These are phyloP conservation scores for Rhagium mordax DNA, from an alignment of 2,888 invertebrate species.

Conservation along the genomic window DNA sequence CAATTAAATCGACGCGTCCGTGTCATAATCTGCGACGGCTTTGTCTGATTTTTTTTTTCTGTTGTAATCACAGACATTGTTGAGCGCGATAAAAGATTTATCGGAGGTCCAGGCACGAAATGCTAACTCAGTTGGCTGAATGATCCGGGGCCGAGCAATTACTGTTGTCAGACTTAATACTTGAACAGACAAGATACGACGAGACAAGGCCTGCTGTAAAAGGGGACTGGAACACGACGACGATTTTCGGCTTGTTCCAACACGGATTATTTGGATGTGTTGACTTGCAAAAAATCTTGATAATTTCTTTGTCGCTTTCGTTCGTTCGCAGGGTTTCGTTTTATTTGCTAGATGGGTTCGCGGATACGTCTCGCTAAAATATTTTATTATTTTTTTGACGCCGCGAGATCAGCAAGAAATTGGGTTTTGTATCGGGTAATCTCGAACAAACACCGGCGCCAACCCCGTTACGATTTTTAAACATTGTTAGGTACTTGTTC, in stretches of 20 bases:
- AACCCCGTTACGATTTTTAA: no score
- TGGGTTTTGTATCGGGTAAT: neutral
- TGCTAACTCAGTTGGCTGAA: constrained; percentile 62
- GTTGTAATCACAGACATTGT: constrained; percentile 56
- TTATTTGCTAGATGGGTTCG: neutral
- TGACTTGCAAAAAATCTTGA: constrained; percentile 31
- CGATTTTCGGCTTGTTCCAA: constrained; percentile 23
- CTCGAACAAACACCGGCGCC: neutral
- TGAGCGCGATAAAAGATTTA: constrained; percentile 53
- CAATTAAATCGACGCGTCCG: neutral
- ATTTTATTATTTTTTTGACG: constrained; percentile 9
- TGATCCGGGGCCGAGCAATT: constrained; percentile 61
- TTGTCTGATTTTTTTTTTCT: constrained; percentile 54
- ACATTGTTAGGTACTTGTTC: no score
- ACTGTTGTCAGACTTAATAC: constrained; percentile 58
- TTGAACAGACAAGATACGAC: constrained; percentile 48
- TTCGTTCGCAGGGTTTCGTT: constrained; percentile 1
- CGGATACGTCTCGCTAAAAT: constrained; percentile 1
- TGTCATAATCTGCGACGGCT: constrained; percentile 2
- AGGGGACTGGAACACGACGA: constrained; percentile 3
- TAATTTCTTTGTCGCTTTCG: constrained; percentile 24
- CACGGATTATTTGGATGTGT: constrained; percentile 21
- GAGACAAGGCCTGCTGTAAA: constrained; percentile 18
- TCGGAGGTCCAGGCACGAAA: constrained; percentile 58
- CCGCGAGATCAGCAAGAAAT: neutral